Evolutionary conservation across 2,113 vertebrate genomes (phyloP).

Genomic region (Microtus pennsylvanicus): DNA sequence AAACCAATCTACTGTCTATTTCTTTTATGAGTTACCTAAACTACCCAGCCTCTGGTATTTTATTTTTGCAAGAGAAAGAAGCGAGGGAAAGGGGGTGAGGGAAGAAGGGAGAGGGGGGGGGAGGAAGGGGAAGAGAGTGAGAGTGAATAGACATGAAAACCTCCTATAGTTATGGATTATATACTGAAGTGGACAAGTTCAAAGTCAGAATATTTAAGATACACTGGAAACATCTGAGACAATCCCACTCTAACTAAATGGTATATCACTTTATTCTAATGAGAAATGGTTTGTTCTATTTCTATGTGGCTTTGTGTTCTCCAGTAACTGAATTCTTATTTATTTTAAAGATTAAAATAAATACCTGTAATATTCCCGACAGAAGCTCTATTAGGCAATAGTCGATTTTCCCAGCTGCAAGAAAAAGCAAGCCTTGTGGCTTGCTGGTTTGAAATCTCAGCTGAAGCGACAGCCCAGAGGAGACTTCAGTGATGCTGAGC

Average conservation of each 20-base stretch:
- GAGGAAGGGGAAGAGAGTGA: neutral
- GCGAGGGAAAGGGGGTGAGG: neutral
- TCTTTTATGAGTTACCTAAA: neutral
- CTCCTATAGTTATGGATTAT: neutral
- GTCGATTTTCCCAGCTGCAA: slow-evolving; percentile 89
- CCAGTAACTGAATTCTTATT: neutral
- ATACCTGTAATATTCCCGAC: slow-evolving; percentile 90
- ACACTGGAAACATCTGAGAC: neutral
- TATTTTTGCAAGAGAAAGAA: neutral
- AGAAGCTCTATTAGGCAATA: slow-evolving; percentile 91
- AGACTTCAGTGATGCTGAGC: slow-evolving; percentile 88
- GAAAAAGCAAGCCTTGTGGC: slow-evolving; percentile 91
- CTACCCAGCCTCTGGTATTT: neutral
- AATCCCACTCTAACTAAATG: neutral
- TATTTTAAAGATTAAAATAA: neutral
- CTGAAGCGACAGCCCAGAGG: slow-evolving; percentile 86
- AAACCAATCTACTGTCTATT: neutral
- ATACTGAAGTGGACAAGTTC: neutral
- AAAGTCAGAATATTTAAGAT: neutral
- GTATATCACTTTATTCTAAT: slow-evolving; percentile 4
- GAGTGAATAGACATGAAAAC: neutral
- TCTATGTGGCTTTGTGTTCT: neutral
- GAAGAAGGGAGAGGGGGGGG: neutral
- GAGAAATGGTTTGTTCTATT: neutral
- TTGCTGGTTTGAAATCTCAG: slow-evolving; percentile 92